A percentile compares a stretch with the other conserved stretches of the same genome.
These are phyloP conservation scores for Vanessa cardui DNA, from an alignment of 2,888 invertebrate genomes.

Conservation along the genomic window DNA sequence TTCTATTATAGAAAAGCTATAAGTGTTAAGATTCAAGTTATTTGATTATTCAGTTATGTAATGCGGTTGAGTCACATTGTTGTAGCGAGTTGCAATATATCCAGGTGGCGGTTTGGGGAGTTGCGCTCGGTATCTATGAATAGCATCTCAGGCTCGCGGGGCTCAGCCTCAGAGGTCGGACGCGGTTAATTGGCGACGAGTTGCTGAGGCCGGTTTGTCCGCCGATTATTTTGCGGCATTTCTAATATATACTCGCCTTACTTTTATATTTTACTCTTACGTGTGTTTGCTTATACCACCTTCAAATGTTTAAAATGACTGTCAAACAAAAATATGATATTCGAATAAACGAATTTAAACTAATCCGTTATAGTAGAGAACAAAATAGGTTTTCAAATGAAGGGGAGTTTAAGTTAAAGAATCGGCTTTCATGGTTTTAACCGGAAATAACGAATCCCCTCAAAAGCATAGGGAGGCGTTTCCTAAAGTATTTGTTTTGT, in stretches of 20 bases:
- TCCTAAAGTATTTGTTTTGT: constrained; percentile 63
- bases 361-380: not conserved
- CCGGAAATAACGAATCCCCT: constrained; percentile 75
- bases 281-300: constrained; percentile 1
- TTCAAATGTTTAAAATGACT: constrained; percentile 1
- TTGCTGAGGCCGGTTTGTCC: constrained; percentile 67
- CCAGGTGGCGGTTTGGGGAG: constrained; percentile 40
- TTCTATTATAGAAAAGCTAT: constrained; percentile 11
- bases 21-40: constrained; percentile 26
- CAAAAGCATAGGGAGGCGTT: constrained; percentile 47
- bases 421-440: constrained; percentile 59
- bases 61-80: constrained; percentile 40
- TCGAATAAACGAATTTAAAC: not conserved
- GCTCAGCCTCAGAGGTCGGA: constrained; percentile 62
- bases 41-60: constrained; percentile 40
- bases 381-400: not conserved
- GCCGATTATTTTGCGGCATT: constrained; percentile 72
- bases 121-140: constrained; percentile 57
- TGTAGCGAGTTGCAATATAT: constrained; percentile 38
- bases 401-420: constrained; percentile 46
- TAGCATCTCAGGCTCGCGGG: constrained; percentile 60
- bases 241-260: constrained; percentile 51
- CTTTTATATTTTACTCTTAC: constrained; percentile 40
- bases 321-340: not conserved
- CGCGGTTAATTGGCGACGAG: constrained; percentile 79